A percentile compares a stretch with the other conserved stretches of the same genome.
Conservation (phyloP, 2,888 invertebrate species). For the Helicoverpa assulta region DNA sequence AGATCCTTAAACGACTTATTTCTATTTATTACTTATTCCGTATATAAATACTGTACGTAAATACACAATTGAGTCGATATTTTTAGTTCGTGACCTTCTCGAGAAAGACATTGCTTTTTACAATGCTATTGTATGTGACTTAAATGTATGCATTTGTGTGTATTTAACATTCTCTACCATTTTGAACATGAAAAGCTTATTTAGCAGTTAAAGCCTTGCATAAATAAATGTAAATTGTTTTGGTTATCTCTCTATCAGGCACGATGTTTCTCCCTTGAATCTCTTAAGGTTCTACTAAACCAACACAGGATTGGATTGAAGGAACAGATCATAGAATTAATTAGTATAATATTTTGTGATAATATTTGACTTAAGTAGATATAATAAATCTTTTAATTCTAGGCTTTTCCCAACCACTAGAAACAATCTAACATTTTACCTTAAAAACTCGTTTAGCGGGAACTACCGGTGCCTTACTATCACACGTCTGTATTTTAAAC, state of each 20-base stretch:
- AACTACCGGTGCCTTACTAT: background rate
- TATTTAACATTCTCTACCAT: background rate
- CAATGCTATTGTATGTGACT: constrained; percentile 40
- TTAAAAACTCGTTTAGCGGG: background rate
- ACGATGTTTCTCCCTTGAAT: background rate
- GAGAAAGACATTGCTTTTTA: constrained; percentile 43
- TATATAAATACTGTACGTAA: constrained; percentile 40
- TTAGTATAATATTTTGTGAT: background rate
- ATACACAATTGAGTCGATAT: constrained; percentile 39
- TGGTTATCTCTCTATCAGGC: background rate
- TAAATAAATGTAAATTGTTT: constrained; percentile 1
- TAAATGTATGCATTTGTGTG: constrained; percentile 31
- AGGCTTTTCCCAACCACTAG: background rate
- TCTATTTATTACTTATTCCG: constrained; percentile 40
- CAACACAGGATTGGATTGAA: background rate
- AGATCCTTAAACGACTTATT: constrained; percentile 11
- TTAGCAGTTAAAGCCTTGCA: background rate
- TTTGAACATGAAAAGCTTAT: background rate
- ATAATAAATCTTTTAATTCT: background rate
- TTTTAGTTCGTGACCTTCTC: constrained; percentile 45
- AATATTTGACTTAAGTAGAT: too few species aligned
- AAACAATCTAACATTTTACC: background rate
- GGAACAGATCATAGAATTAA: background rate
- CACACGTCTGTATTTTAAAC: background rate
- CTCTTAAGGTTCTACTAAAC: background rate